A percentile compares a stretch with the other conserved stretches of the same genome.
Conservation (phyloP, 2,888 invertebrate species). For the Chironomus riparius region DNA sequence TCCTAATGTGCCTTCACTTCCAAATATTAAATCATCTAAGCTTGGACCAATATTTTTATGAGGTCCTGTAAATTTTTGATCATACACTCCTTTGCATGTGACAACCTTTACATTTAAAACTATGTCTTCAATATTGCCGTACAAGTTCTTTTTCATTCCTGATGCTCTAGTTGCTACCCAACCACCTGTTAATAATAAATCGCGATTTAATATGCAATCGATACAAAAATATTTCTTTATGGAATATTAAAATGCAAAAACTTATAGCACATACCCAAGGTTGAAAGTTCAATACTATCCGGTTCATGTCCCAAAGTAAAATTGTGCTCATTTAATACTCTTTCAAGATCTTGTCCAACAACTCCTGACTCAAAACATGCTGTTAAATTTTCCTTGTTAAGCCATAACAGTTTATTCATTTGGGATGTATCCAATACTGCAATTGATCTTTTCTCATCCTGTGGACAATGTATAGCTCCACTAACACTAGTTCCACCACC, state of each 20-base stretch:
- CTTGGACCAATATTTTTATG: conserved; percentile 83
- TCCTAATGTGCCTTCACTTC: conserved; percentile 94
- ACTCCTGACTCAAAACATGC: no score
- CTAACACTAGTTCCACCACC: conserved; percentile 94
- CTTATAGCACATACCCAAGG: conserved; percentile 48
- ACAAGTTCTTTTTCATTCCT: conserved; percentile 98
- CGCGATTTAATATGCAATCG: not conserved
- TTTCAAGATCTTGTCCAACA: conserved; percentile 55
- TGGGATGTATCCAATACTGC: conserved; percentile 87
- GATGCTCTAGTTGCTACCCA: conserved; percentile 96
- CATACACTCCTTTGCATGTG: conserved; percentile 72
- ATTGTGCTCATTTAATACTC: conserved; percentile 65
- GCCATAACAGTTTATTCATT: conserved; percentile 92
- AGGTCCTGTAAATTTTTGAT: conserved; percentile 76
- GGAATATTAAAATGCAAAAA: no score
- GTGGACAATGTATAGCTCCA: conserved; percentile 77
- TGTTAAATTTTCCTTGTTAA: conserved; percentile 81
- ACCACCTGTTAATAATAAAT: conserved; percentile 54
- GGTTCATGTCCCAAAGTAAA: conserved; percentile 95
- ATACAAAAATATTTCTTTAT: no score
- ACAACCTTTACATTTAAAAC: conserved; percentile 84
- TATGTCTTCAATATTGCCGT: conserved; percentile 95
- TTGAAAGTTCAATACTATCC: conserved; percentile 95
- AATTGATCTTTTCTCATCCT: conserved; percentile 67
- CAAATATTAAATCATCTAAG: conserved; percentile 78